Evolutionary conservation across 2,113 vertebrate species (phyloP).

Genomic region (Thryonomys swinderianus): DNA sequence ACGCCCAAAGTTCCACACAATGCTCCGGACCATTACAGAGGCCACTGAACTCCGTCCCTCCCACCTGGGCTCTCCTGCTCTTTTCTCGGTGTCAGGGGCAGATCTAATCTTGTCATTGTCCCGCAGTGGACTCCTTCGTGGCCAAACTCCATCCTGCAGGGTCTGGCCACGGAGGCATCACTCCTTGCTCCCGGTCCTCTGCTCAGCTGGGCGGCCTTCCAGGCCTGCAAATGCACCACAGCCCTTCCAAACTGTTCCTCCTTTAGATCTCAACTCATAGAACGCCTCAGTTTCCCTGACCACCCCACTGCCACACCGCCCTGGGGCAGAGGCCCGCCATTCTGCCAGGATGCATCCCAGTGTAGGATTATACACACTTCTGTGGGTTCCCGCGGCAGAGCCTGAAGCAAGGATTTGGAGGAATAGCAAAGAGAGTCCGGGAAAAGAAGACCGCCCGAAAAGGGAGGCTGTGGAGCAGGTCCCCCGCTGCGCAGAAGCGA

Average conservation of each 20-base stretch:
- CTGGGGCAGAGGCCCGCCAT: not conserved
- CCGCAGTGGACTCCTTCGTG: too few relatives aligned
- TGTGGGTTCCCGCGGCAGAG: not conserved
- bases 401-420: slow-evolving; percentile 9
- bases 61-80: not conserved
- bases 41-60: not conserved
- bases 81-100: not conserved
- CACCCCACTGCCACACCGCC: not conserved
- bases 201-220: not conserved
- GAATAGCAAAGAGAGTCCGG: not conserved
- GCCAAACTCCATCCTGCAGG: not conserved
- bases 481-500: too few relatives aligned
- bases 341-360: not conserved
- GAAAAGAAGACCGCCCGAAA: too few relatives aligned
- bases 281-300: not conserved
- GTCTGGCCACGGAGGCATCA: not conserved
- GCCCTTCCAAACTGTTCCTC: not conserved
- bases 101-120: not conserved
- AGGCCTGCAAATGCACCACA: not conserved
- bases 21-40: not conserved
- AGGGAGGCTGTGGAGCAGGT: not conserved
- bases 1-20: not conserved
- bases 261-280: not conserved
- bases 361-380: not conserved
- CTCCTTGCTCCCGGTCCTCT: not conserved